These are phyloP conservation scores for Erannis defoliaria DNA, from an alignment of 2,888 invertebrate species.

Conservation along the genomic window DNA sequence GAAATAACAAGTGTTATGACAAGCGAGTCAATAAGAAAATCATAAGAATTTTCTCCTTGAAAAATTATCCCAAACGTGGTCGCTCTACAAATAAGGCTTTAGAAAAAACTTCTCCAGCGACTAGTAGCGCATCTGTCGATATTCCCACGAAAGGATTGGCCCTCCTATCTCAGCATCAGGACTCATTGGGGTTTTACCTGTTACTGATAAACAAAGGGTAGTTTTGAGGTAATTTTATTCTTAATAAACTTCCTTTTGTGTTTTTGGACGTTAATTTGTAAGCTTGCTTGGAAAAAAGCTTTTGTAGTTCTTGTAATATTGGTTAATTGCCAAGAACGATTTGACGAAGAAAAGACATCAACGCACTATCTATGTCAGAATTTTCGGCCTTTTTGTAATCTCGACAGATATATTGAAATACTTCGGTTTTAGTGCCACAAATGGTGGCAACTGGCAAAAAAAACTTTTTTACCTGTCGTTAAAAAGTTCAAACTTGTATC, in stretches of 20 bases:
- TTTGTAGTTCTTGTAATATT: not conserved
- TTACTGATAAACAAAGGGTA: constrained; percentile 24
- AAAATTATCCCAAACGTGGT: constrained; percentile 37
- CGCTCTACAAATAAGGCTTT: constrained; percentile 58
- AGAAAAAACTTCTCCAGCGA: constrained; percentile 71
- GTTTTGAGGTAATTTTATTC: constrained; percentile 19
- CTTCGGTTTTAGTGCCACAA: not conserved
- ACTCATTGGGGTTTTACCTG: constrained; percentile 45
- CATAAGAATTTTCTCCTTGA: not conserved
- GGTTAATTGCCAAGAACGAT: not conserved
- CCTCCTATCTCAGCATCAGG: constrained; percentile 39
- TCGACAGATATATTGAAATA: too few species aligned
- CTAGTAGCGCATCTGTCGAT: constrained; percentile 74
- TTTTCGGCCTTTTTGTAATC: constrained; percentile 8
- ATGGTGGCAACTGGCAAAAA: not conserved
- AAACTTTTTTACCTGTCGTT: not conserved
- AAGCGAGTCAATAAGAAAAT: too few species aligned
- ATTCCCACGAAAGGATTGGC: constrained; percentile 85
- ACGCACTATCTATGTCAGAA: constrained; percentile 43
- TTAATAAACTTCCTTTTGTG: constrained; percentile 8
- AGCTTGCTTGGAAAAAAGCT: not conserved
- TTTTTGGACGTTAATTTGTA: constrained; percentile 24
- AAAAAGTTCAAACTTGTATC: constrained; percentile 58
- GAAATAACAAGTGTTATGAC: too few species aligned
- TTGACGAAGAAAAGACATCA: constrained; percentile 51